Percentiles rank a stretch among this genome's conserved stretches.
Evolutionary conservation across 2,888 invertebrate species (phyloP).

Genomic region (Trichogramma dendrolimi): DNA sequence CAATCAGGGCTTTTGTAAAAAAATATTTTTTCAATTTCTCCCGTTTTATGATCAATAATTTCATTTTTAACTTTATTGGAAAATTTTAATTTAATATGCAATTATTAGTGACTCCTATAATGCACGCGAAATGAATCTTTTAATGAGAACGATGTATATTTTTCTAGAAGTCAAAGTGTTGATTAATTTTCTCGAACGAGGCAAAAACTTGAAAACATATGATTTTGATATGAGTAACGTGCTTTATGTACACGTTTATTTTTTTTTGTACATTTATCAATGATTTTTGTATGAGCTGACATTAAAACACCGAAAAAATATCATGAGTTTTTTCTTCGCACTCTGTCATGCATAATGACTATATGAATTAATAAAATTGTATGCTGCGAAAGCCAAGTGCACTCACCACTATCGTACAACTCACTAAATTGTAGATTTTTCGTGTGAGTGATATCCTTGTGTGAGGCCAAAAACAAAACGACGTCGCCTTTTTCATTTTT

Average conservation of each 20-base stretch:
- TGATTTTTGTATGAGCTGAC: not conserved
- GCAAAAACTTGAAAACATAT: not conserved
- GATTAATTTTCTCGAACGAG: not conserved
- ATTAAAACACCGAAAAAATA: not conserved
- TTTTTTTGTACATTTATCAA: not conserved
- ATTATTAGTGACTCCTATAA: no score
- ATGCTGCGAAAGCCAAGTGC: slow-evolving; percentile 29
- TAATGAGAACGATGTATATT: not conserved
- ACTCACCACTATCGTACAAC: slow-evolving; percentile 81
- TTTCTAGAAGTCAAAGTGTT: not conserved
- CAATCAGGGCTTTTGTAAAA: no score
- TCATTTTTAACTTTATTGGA: no score
- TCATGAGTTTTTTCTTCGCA: not conserved
- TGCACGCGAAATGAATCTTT: no score
- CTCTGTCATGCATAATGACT: no score
- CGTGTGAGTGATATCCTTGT: slow-evolving; percentile 92
- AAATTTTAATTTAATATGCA: no score
- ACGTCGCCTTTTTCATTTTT: slow-evolving; percentile 98
- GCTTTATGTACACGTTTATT: not conserved
- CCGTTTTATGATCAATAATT: no score
- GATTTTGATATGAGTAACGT: not conserved
- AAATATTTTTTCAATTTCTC: no score
- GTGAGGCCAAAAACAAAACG: slow-evolving; percentile 90
- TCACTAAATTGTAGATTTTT: slow-evolving; percentile 63
- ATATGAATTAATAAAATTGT: no score